Base-by-base conservation (phyloP, 2,797 vertebrate species). In the Harpagifer antarcticus region DNA sequence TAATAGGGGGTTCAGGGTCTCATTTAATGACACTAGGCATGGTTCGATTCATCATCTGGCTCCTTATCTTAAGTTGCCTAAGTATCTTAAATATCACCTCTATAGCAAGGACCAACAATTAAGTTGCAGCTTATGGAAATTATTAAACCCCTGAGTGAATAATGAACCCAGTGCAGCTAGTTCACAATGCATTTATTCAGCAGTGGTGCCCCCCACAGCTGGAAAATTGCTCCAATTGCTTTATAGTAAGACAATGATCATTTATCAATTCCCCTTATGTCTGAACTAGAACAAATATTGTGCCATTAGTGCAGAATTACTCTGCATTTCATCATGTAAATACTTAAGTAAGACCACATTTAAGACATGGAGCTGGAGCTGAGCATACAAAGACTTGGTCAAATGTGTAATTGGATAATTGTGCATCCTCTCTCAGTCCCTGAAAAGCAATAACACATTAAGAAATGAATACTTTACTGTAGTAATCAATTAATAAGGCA, bases 201-300 rank as follows among this genome's bases (percentile, higher is more conserved):
- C 61, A 78, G 77, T 55, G 55, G 50, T 69, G 65, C 63, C 80
- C 76, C 72, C 79, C 76, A 83, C 76, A 83, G 82, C 82, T 79
- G 79, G 72, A 82, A 77, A 84, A 69, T 9, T 61, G 47, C 61
- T 84, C 83, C 68, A 66, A 66, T 76, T 84, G 77, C 83, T 87
- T 83, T 72, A 83, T 72, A 69, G 52, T 15, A 73, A 86, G 52
- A 86, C 83, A 65, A 85, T 65, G 66, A 74, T 79, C 82, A 90
- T 89, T 74, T 57, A 91, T 89, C 84, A 86, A 69, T 49, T 74
- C 55, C 50, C 74, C 48, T 69, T 62, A 59, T 65, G 83, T 81
- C 55, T 78, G 53, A 78, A 52, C 73, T 40, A 80, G 70, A 85
- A 76, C 77, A 91, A 86, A 89, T 88, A 87, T 82, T 83, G 84